These are phyloP conservation scores for Pararge aegeria DNA, from an alignment of 1,140 invertebrate species.

Conservation along the genomic window DNA sequence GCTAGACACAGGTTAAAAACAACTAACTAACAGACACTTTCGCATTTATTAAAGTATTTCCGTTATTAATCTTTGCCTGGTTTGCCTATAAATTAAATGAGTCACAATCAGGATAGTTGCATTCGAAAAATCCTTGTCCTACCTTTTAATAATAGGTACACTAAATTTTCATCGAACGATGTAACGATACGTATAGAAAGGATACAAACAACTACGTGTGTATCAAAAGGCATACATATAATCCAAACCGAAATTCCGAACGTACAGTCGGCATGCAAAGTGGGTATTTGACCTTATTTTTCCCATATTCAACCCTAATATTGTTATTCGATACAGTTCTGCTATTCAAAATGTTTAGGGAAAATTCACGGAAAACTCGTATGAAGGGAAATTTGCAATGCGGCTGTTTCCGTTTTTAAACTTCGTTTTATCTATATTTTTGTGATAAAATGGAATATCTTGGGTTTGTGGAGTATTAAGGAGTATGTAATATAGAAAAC, in stretches of 20 bases:
- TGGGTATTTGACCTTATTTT: conserved; percentile 31
- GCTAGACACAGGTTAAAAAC: too few species aligned
- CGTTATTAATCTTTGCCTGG: too few species aligned
- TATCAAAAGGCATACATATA: conserved; percentile 8
- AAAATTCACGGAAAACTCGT: conserved; percentile 1
- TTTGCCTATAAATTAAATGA: too few species aligned
- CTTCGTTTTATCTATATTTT: neutral
- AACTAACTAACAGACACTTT: too few species aligned
- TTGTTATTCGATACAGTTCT: conserved; percentile 8
- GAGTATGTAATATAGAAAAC: too few species aligned
- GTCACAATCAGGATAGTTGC: too few species aligned
- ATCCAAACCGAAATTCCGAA: conserved; percentile 18
- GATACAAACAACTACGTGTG: neutral
- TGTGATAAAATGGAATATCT: too few species aligned
- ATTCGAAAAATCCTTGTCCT: too few species aligned
- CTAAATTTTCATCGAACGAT: neutral
- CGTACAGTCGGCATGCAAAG: conserved; percentile 36
- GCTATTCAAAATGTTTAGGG: neutral
- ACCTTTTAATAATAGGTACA: too few species aligned
- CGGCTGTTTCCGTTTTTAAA: neutral
- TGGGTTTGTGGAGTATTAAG: too few species aligned
- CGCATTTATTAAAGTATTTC: too few species aligned
- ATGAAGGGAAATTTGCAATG: neutral
- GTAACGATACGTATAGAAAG: conserved; percentile 1
- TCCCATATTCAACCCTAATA: conserved; percentile 14